A percentile compares a stretch with the other conserved stretches of the same genome.
Evolutionary conservation across 2,797 vertebrate species (phyloP).

Genomic region (Phrynocephalus vlangalii): DNA sequence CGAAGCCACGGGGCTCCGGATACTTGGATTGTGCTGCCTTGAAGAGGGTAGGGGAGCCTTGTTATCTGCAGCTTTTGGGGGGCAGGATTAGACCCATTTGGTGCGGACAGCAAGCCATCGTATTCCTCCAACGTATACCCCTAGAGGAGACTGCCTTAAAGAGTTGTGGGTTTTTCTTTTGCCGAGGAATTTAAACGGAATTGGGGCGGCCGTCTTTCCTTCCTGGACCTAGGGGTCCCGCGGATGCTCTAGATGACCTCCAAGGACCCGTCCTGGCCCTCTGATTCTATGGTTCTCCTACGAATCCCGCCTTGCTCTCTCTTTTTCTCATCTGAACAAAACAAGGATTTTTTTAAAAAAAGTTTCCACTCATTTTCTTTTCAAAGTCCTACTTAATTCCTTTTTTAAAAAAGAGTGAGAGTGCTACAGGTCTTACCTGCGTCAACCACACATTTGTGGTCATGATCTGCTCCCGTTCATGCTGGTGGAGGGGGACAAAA

Average conservation of each 20-base stretch:
- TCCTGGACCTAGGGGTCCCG: not conserved
- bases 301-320: too few species aligned
- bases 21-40: not conserved
- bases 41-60: too few species aligned
- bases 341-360: not conserved
- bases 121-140: too few species aligned
- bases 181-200: too few species aligned
- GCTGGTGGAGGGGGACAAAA: slow-evolving; percentile 76
- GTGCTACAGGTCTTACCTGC: slow-evolving; percentile 83
- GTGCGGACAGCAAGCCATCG: too few species aligned
- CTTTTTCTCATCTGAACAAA: not conserved
- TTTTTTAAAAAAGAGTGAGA: not conserved
- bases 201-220: too few species aligned
- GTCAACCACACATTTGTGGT: slow-evolving; percentile 98
- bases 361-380: not conserved
- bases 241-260: not conserved
- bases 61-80: not conserved
- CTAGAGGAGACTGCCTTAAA: too few species aligned
- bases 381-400: not conserved
- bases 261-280: too few species aligned
- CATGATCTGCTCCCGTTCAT: slow-evolving; percentile 98
- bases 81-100: not conserved
- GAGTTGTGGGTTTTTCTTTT: too few species aligned
- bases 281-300: not conserved
- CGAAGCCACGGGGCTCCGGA: not conserved